Percentiles rank a stretch among this genome's conserved stretches.
Evolutionary conservation across 2,797 vertebrate genomes (phyloP).

Genomic region (Steatocranus sp.): DNA sequence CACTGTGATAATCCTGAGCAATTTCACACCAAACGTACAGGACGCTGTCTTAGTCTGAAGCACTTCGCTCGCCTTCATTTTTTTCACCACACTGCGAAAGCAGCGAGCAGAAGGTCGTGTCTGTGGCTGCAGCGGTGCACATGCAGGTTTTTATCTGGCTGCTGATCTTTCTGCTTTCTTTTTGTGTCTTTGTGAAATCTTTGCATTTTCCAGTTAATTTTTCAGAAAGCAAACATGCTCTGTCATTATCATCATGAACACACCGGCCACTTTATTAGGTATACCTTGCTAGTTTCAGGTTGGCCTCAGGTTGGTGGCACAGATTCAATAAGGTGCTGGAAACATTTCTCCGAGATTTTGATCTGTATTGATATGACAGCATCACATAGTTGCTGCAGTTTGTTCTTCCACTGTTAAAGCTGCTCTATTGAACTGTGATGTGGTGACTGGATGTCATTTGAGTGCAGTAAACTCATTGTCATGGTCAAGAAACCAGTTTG

Average conservation of each 20-base stretch:
- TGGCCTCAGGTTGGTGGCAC: no score
- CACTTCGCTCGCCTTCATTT: background rate
- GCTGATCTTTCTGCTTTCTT: rapidly evolving
- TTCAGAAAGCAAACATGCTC: background rate
- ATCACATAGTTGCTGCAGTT: rapidly evolving
- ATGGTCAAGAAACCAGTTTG: background rate
- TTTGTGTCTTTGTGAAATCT: background rate
- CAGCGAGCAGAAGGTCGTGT: background rate
- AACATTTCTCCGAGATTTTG: background rate
- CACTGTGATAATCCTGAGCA: background rate
- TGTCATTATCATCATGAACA: background rate
- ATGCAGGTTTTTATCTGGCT: background rate
- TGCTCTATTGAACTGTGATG: background rate
- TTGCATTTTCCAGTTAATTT: rapidly evolving
- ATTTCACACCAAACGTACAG: background rate
- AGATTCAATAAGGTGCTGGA: background rate
- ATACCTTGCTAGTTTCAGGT: background rate
- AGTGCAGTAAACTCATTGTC: background rate
- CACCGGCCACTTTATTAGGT: background rate
- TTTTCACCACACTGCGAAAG: background rate
- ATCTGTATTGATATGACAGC: rapidly evolving
- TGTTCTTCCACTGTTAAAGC: background rate
- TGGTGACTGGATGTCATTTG: background rate
- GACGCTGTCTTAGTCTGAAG: background rate
- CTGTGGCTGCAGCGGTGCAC: rapidly evolving